Conservation (phyloP, 2,797 vertebrate genomes). For the Hirundo rustica region DNA sequence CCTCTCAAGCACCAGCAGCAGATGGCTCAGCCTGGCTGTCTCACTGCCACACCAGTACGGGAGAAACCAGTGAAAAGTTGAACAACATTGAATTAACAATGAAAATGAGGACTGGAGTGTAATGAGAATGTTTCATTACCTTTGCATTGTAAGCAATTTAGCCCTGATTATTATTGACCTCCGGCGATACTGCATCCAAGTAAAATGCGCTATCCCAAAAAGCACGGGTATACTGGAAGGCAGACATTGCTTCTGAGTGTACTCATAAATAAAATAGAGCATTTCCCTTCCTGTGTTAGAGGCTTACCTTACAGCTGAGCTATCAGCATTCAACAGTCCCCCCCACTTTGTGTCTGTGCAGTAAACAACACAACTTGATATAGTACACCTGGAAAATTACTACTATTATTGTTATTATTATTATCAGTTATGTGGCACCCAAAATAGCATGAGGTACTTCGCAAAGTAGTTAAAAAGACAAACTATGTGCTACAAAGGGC, state of each 20-base stretch:
- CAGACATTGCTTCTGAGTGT: not conserved
- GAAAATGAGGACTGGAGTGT: conserved; percentile 46
- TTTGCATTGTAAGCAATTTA: conserved; percentile 44
- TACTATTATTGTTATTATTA: not conserved
- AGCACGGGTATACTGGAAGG: not conserved
- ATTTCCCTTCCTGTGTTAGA: not conserved
- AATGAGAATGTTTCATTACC: conserved; percentile 59
- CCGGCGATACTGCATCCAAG: not conserved
- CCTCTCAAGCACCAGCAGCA: conserved; percentile 28
- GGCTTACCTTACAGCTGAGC: conserved; percentile 4
- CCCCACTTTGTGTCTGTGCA: not conserved
- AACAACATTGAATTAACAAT: conserved; percentile 53
- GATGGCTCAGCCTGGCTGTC: conserved; percentile 18
- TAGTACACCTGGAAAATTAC: not conserved
- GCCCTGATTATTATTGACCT: conserved; percentile 43
- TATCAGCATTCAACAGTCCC: not conserved
- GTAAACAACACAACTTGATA: not conserved
- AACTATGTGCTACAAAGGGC: not conserved
- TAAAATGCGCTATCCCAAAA: not conserved
- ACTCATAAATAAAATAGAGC: conserved; percentile 27
- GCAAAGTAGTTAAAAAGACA: conserved; percentile 28
- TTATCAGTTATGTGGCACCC: not conserved
- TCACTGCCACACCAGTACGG: not conserved
- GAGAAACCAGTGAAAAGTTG: conserved; percentile 35
- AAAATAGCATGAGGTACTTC: conserved; percentile 8